Conservation (phyloP, 2,113 vertebrate genomes). For the Odontesthes bonariensis region DNA sequence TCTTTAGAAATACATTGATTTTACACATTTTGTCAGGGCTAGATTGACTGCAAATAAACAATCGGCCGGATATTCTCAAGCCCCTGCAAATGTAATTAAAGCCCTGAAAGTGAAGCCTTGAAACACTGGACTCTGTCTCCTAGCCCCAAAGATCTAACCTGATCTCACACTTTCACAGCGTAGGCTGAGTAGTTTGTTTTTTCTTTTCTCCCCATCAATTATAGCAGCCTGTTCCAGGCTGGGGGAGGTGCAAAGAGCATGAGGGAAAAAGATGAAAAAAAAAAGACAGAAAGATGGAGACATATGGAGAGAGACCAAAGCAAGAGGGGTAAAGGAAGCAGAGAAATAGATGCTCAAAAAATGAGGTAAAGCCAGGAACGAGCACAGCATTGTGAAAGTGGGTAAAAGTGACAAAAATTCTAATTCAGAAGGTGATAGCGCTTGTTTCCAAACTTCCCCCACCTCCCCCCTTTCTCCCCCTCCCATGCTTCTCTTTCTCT, state of each 20-base stretch:
- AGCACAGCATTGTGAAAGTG: slow-evolving; percentile 24
- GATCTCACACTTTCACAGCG: slow-evolving; percentile 76
- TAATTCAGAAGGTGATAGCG: slow-evolving; percentile 58
- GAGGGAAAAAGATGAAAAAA: slow-evolving; percentile 20
- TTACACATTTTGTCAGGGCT: neutral
- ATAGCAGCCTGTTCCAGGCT: slow-evolving; percentile 64
- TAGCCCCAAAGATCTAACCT: slow-evolving; percentile 68
- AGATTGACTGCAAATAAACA: slow-evolving; percentile 58
- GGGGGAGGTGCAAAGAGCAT: slow-evolving; percentile 59
- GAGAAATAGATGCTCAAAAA: slow-evolving; percentile 23
- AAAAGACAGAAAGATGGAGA: slow-evolving; percentile 22
- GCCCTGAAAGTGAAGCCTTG: slow-evolving; percentile 60
- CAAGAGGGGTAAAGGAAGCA: slow-evolving; percentile 5
- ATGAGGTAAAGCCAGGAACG: slow-evolving; percentile 18
- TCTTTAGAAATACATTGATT: slow-evolving; percentile 6
- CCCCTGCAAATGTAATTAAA: slow-evolving; percentile 66
- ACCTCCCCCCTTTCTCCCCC: slow-evolving; percentile 4
- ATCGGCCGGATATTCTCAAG: slow-evolving; percentile 55
- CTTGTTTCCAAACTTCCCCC: slow-evolving; percentile 51
- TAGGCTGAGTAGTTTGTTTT: slow-evolving; percentile 74
- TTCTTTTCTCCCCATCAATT: slow-evolving; percentile 79
- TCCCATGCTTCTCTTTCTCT: slow-evolving; percentile 33
- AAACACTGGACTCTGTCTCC: slow-evolving; percentile 65
- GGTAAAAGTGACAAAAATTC: slow-evolving; percentile 49
- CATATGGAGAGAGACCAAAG: slow-evolving; percentile 23